Evolutionary conservation across 1,140 invertebrate genomes (phyloP).

Genomic region (Ceratina calcarata): DNA sequence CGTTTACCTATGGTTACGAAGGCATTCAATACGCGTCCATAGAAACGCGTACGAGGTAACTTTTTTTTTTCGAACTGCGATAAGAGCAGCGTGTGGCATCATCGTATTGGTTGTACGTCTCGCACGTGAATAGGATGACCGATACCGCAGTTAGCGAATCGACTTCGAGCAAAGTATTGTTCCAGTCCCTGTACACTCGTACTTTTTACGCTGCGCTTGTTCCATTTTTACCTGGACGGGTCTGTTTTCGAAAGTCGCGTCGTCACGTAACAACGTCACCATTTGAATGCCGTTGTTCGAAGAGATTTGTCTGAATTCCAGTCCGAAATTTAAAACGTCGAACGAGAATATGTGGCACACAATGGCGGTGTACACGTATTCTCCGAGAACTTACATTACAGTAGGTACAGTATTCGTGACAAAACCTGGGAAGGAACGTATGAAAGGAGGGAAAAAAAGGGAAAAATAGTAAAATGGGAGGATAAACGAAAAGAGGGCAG

Average conservation of each 20-base stretch:
- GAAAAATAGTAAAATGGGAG: background rate
- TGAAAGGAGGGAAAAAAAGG: background rate
- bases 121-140: constrained; percentile 23
- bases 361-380: no score
- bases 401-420: background rate
- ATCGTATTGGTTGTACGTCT: background rate
- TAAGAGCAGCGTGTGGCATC: background rate
- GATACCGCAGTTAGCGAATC: constrained; percentile 12
- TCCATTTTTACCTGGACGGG: background rate
- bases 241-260: background rate
- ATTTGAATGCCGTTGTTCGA: no score
- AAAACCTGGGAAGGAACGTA: background rate
- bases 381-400: no score
- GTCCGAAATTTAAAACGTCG: background rate
- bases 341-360: background rate
- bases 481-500: constrained; percentile 13
- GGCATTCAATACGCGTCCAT: background rate
- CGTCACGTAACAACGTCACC: no score
- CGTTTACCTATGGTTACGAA: background rate
- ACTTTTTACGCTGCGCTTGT: background rate
- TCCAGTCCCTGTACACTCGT: no score
- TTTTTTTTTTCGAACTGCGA: constrained; percentile 1
- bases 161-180: constrained; percentile 7
- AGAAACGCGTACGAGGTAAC: background rate
- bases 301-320: background rate